Evolutionary conservation across 2,888 invertebrate genomes (phyloP).

Genomic region (Odiellus spinosus): DNA sequence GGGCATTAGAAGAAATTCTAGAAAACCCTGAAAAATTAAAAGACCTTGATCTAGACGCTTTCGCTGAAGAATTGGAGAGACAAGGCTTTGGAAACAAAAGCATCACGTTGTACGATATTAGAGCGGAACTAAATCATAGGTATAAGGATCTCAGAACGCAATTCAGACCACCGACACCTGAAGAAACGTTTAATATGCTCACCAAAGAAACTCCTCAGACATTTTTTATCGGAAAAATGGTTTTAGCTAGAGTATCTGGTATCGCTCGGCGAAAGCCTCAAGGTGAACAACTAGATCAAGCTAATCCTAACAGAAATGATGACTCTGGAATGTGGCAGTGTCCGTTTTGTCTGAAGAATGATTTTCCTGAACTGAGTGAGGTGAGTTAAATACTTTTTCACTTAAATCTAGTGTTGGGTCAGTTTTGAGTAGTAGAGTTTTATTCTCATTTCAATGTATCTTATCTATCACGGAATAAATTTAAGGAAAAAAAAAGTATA

Average conservation of each 20-base stretch:
- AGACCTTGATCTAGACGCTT: slow-evolving; percentile 94
- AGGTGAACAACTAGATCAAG: slow-evolving; percentile 83
- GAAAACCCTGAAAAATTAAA: slow-evolving; percentile 85
- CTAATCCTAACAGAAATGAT: slow-evolving; percentile 86
- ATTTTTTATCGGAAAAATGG: slow-evolving; percentile 64
- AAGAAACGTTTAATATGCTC: slow-evolving; percentile 82
- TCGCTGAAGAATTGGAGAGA: slow-evolving; percentile 88
- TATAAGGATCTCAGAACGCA: slow-evolving; percentile 74
- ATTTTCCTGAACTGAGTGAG: slow-evolving; percentile 87
- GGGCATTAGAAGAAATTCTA: slow-evolving; percentile 90
- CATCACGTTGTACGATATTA: slow-evolving; percentile 90
- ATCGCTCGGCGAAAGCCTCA: slow-evolving; percentile 76
- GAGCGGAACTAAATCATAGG: slow-evolving; percentile 82
- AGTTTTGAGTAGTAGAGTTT: too few species aligned
- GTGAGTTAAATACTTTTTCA: slow-evolving; percentile 24
- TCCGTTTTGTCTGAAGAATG: slow-evolving; percentile 88
- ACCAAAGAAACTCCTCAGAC: slow-evolving; percentile 92
- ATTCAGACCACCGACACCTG: slow-evolving; percentile 60
- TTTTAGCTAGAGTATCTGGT: slow-evolving; percentile 35
- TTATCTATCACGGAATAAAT: too few species aligned
- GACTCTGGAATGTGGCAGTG: slow-evolving; percentile 93
- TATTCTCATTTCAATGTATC: too few species aligned
- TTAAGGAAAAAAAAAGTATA: too few species aligned
- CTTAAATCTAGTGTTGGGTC: not conserved
- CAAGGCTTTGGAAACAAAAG: slow-evolving; percentile 50